Base-by-base conservation (phyloP, 2,113 vertebrate species). In the Archilochus colubris region DNA sequence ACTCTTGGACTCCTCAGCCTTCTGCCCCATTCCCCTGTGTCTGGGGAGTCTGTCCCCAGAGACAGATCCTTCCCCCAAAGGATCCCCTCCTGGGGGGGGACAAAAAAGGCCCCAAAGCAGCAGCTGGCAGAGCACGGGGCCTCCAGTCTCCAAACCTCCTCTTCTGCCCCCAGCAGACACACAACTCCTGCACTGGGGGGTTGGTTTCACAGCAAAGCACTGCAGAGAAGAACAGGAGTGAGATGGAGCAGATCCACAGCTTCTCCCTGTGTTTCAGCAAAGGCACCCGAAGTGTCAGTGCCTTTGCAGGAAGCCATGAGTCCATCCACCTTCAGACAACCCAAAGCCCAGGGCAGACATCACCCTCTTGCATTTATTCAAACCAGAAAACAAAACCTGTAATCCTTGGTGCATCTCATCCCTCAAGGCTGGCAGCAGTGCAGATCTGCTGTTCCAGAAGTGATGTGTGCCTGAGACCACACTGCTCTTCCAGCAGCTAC, bases 381-480 rank as follows among this genome's bases (percentile, higher is more conserved):
- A 38, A 36, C 24, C 12, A 20, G n/a, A 22, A 25, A 44, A 46
- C 3, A 22, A 12, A 40, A 25, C 3, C 1, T 1, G 36, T 11
- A 4, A 40, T 1, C 38, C 15, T 1, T 0, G 0, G 30, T 1
- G 23, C 74, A 40, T 3, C 7, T 0, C 3, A 50, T 10, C 24
- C 28, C 11, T 46, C 0, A 0, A 0, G 2, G 24, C 38, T 30
- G 68, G 58, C 40, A 79, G 8, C 0, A 19, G 0, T 4, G 10
- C 44, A 27, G 12, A 54, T 3, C 16, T 3, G 0, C 48, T 4
- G 11, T 8, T 70, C 46, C 51, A 7, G 1, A 14, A 1, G 17
- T 0, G 40, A 10, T 1, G 0, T 1, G 43, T 7, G 40, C 40
- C 40, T 40, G 40, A 40, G 12, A 40, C 40, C 40, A 40, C 40